A percentile compares a stretch with the other conserved stretches of the same genome.
Evolutionary conservation across 2,113 vertebrate species (phyloP).

Genomic region (Clinocottus analis): DNA sequence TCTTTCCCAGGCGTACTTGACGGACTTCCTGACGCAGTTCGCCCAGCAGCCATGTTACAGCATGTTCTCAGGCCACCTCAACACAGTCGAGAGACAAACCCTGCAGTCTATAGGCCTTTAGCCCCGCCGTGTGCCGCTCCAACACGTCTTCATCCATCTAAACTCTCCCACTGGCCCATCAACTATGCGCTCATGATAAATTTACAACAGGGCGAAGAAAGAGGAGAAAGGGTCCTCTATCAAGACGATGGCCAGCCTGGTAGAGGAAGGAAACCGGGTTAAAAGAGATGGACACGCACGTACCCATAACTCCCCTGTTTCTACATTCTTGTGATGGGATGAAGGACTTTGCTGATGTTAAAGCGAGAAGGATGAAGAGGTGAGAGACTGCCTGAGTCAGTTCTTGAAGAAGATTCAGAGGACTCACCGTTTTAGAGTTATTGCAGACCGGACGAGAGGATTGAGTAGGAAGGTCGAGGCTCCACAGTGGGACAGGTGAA

Average conservation of each 20-base stretch:
- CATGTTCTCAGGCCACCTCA: constrained; percentile 96
- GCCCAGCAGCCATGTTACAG: constrained; percentile 97
- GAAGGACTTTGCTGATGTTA: constrained; percentile 45
- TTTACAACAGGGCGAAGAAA: constrained; percentile 18
- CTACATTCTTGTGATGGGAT: constrained; percentile 37
- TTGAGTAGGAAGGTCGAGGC: constrained; percentile 15
- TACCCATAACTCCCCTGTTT: constrained; percentile 40
- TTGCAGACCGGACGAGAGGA: constrained; percentile 40
- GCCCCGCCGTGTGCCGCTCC: constrained; percentile 26
- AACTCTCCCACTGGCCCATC: constrained; percentile 47
- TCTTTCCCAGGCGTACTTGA: constrained; percentile 91
- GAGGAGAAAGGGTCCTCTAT: background rate
- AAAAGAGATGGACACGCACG: constrained; percentile 47
- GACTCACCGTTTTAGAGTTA: constrained; percentile 35
- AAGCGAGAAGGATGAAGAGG: constrained; percentile 23
- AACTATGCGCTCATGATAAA: constrained; percentile 34
- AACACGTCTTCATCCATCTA: constrained; percentile 35
- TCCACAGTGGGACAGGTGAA: constrained; percentile 49
- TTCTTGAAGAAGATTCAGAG: constrained; percentile 14
- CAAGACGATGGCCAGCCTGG: background rate
- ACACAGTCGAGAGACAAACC: constrained; percentile 90
- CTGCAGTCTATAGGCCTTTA: constrained; percentile 95
- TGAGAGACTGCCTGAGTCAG: constrained; percentile 17
- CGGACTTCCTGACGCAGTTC: constrained; percentile 97
- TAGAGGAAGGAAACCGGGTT: constrained; percentile 14